Percentiles rank a stretch among this genome's conserved stretches.
Evolutionary conservation across 2,113 vertebrate genomes (phyloP).

Genomic region (Mastomys coucha): DNA sequence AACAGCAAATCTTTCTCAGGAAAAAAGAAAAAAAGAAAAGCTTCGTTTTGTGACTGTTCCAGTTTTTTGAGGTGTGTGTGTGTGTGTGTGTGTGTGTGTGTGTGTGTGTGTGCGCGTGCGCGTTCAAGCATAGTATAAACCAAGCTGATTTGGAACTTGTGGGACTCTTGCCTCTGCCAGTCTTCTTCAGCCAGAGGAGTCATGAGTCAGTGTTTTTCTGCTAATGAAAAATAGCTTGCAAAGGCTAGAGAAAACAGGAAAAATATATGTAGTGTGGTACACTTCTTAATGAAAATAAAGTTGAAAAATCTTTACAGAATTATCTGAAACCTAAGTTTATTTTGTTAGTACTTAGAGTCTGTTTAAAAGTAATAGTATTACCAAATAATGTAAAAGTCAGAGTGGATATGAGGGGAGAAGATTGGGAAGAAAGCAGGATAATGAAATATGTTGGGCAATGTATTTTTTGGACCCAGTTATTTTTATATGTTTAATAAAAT

Average conservation of each 20-base stretch:
- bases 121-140: not conserved
- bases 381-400: conserved; percentile 41
- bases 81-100: too few relatives aligned
- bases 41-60: not conserved
- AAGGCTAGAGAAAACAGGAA: not conserved
- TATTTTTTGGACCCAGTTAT: not conserved
- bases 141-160: not conserved
- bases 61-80: not conserved
- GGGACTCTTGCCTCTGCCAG: not conserved
- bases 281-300: not conserved
- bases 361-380: not conserved
- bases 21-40: not conserved
- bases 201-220: not conserved
- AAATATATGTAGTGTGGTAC: not conserved
- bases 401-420: not conserved
- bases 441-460: not conserved
- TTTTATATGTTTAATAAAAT: conserved; percentile 42
- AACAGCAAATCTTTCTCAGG: not conserved
- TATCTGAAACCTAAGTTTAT: conserved; percentile 25
- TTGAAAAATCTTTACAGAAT: not conserved
- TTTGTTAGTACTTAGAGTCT: conserved; percentile 22
- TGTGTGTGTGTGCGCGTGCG: too few relatives aligned
- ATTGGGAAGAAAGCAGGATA: not conserved
- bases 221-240: conserved; percentile 48
- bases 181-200: not conserved